Evolutionary conservation across 2,888 invertebrate species (phyloP).

Genomic region (Plutella xylostella): DNA sequence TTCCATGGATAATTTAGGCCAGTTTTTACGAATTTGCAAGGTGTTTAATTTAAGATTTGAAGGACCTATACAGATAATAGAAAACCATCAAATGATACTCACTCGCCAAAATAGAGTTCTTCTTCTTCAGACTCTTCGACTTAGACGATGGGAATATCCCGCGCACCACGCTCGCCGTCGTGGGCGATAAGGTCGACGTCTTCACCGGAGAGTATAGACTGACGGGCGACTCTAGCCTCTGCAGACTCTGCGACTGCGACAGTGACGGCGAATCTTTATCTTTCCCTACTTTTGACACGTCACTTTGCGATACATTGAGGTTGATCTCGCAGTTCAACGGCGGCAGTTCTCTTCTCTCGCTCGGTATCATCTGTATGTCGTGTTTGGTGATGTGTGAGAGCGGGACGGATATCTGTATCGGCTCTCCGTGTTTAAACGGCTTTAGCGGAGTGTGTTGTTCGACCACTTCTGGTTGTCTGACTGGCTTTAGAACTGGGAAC

Average conservation of each 20-base stretch:
- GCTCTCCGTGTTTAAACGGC: conserved; percentile 29
- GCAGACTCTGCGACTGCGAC: conserved; percentile 16
- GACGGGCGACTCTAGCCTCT: conserved; percentile 11
- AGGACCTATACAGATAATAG: too few relatives aligned
- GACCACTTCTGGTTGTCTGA: conserved; percentile 22
- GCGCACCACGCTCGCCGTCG: conserved; percentile 60
- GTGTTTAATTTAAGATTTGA: too few relatives aligned
- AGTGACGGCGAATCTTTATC: conserved; percentile 4
- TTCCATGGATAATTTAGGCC: too few relatives aligned
- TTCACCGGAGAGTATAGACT: conserved; percentile 13
- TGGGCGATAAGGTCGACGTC: conserved; percentile 30
- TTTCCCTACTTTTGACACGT: background rate
- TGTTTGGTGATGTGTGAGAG: conserved; percentile 48
- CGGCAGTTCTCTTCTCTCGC: conserved; percentile 35
- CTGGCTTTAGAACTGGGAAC: conserved; percentile 18
- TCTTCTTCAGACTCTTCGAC: conserved; percentile 76
- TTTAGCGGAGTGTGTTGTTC: conserved; percentile 38
- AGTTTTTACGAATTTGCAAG: too few relatives aligned
- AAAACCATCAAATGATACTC: conserved; percentile 53
- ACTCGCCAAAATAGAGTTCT: conserved; percentile 81
- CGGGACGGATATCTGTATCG: conserved; percentile 36
- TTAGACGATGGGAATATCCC: conserved; percentile 70
- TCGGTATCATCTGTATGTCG: conserved; percentile 44
- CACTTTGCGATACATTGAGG: background rate
- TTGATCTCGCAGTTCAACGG: conserved; percentile 31